Percentiles rank a stretch among this genome's conserved stretches.
Evolutionary conservation across 2,113 vertebrate species (phyloP).

Genomic region (Chlamydotis undulata): DNA sequence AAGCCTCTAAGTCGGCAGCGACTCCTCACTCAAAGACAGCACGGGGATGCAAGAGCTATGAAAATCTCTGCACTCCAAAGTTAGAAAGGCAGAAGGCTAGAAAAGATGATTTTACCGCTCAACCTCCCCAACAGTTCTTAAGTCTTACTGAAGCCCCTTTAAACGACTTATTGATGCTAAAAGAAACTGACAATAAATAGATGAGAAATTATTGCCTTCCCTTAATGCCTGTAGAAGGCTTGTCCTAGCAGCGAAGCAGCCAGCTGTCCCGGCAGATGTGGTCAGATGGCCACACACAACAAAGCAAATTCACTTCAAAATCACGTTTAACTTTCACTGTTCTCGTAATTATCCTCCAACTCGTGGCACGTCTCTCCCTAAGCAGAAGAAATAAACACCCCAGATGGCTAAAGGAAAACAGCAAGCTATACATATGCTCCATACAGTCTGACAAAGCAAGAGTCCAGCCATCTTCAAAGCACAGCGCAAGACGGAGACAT

Average conservation of each 20-base stretch:
- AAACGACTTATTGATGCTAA: background rate
- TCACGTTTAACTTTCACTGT: background rate
- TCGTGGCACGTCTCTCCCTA: background rate
- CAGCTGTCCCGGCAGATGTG: slow-evolving; percentile 10
- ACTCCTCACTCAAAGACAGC: background rate
- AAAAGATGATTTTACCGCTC: background rate
- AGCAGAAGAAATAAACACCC: slow-evolving; percentile 1
- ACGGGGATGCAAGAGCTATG: background rate
- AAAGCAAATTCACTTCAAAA: slow-evolving; percentile 17
- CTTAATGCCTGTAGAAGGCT: background rate
- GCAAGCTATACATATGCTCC: slow-evolving; percentile 23
- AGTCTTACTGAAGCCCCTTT: background rate
- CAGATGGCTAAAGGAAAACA: slow-evolving; percentile 29
- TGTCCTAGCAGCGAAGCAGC: background rate
- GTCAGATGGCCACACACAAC: slow-evolving; percentile 2
- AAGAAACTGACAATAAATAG: background rate
- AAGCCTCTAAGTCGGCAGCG: background rate
- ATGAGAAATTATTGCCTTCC: background rate
- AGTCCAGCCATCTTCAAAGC: background rate
- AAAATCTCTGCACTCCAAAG: background rate
- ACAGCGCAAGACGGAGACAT: background rate
- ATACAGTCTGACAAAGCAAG: background rate
- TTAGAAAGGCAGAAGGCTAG: background rate
- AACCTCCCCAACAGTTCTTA: background rate
- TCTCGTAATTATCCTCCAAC: background rate